A percentile compares a stretch with the other conserved stretches of the same genome.
These are phyloP conservation scores for Eupelmus urozonus DNA, from an alignment of 2,888 invertebrate genomes.

Conservation along the genomic window DNA sequence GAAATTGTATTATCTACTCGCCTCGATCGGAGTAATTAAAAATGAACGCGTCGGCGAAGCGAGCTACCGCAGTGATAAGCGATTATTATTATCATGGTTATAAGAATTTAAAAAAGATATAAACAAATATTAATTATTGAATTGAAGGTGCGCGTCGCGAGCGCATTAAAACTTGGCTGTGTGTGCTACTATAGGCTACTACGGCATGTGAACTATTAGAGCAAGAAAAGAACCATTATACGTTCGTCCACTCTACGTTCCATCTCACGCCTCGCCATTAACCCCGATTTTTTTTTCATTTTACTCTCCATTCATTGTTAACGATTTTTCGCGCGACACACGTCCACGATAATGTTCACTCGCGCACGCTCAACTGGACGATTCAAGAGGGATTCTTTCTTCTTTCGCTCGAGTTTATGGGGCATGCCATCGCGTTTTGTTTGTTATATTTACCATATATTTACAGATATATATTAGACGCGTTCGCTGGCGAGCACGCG, in stretches of 20 bases:
- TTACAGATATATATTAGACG: conserved; percentile 18
- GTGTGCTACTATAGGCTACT: conserved; percentile 73
- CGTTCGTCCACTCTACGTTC: conserved; percentile 60
- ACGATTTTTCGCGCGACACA: not conserved
- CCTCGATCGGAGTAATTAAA: conserved; percentile 63
- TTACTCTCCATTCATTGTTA: not conserved
- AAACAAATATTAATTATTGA: conserved; percentile 24
- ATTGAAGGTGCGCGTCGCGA: conserved; percentile 40
- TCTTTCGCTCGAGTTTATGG: not conserved
- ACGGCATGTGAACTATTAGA: conserved; percentile 65
- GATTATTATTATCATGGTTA: conserved; percentile 14
- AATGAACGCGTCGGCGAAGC: conserved; percentile 29
- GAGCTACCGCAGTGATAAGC: conserved; percentile 61
- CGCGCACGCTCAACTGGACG: too few species aligned
- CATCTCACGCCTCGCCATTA: conserved; percentile 54
- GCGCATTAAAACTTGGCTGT: conserved; percentile 75
- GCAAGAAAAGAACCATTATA: not conserved
- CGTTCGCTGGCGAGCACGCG: conserved; percentile 48
- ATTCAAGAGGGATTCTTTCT: too few species aligned
- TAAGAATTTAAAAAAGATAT: conserved; percentile 58
- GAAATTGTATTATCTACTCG: conserved; percentile 73
- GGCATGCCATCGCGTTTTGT: conserved; percentile 16
- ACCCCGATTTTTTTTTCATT: not conserved
- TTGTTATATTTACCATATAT: not conserved
- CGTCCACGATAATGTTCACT: too few species aligned